Percentiles rank a stretch among this genome's conserved stretches.
Evolutionary conservation across 2,797 vertebrate genomes (phyloP).

Genomic region (Bradypus variegatus): DNA sequence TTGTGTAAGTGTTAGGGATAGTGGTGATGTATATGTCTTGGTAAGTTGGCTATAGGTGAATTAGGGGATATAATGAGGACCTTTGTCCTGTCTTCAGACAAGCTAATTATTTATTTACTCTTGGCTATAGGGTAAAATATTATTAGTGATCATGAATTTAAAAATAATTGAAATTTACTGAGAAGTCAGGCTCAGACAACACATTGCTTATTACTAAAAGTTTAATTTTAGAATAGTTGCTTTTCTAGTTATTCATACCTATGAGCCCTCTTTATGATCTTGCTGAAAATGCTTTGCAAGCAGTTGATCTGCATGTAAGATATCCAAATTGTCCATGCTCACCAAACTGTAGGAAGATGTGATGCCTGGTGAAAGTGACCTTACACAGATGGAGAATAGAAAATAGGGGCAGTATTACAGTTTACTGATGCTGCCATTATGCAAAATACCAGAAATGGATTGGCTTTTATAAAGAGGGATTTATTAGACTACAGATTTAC

Average conservation of each 20-base stretch:
- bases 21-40: background rate
- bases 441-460: no score
- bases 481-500: no score
- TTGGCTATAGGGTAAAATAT: background rate
- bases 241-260: background rate
- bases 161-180: slow-evolving; percentile 27
- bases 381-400: no score
- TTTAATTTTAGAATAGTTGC: slow-evolving; percentile 20
- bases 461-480: no score
- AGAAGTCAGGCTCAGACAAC: background rate
- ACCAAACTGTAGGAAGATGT: no score
- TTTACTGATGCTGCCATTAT: no score
- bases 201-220: background rate
- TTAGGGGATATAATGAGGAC: background rate
- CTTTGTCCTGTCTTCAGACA: background rate
- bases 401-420: no score
- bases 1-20: background rate
- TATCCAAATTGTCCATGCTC: no score
- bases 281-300: no score
- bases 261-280: background rate
- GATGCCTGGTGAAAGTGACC: no score
- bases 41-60: background rate
- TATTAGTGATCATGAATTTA: slow-evolving; percentile 14
- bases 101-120: background rate
- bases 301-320: no score